Conservation (phyloP, 1,140 invertebrate genomes). For the Dendrolimus punctatus region DNA sequence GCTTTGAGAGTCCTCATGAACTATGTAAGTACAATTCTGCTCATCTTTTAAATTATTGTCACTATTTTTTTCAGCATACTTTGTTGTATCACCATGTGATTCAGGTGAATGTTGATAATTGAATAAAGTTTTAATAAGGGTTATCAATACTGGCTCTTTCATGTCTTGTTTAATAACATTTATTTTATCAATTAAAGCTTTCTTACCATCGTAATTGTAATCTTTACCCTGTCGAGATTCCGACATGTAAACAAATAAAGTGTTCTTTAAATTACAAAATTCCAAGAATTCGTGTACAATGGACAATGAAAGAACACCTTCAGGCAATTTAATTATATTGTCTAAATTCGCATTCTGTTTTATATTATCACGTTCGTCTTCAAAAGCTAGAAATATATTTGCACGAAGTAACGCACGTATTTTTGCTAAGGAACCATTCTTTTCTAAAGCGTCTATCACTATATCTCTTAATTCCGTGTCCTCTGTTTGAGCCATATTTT, state of each 20-base stretch:
- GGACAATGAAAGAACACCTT: constrained; percentile 55
- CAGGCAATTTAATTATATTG: constrained; percentile 53
- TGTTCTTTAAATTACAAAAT: constrained; percentile 66
- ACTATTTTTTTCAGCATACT: constrained; percentile 24
- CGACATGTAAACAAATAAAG: constrained; percentile 66
- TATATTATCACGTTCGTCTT: constrained; percentile 60
- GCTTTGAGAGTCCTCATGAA: constrained; percentile 49
- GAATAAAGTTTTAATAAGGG: constrained; percentile 45
- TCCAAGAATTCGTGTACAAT: constrained; percentile 67
- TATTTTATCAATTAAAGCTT: constrained; percentile 39
- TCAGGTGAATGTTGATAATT: constrained; percentile 27
- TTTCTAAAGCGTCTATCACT: constrained; percentile 68
- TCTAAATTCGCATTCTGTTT: constrained; percentile 59
- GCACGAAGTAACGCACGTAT: constrained; percentile 64
- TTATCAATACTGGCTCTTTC: constrained; percentile 49
- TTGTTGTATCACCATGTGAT: constrained; percentile 10
- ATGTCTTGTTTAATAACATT: constrained; percentile 33
- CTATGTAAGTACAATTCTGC: constrained; percentile 59
- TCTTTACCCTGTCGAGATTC: constrained; percentile 64
- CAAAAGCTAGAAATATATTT: constrained; percentile 67
- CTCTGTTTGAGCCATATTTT: constrained; percentile 63
- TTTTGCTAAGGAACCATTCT: constrained; percentile 67
- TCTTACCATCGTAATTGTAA: constrained; percentile 51
- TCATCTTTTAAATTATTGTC: constrained; percentile 34
- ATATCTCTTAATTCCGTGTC: constrained; percentile 65